Percentiles rank a stretch among this genome's conserved stretches.
Conservation (phyloP, 2,113 vertebrate species). For the Gallinago paraguaiae region DNA sequence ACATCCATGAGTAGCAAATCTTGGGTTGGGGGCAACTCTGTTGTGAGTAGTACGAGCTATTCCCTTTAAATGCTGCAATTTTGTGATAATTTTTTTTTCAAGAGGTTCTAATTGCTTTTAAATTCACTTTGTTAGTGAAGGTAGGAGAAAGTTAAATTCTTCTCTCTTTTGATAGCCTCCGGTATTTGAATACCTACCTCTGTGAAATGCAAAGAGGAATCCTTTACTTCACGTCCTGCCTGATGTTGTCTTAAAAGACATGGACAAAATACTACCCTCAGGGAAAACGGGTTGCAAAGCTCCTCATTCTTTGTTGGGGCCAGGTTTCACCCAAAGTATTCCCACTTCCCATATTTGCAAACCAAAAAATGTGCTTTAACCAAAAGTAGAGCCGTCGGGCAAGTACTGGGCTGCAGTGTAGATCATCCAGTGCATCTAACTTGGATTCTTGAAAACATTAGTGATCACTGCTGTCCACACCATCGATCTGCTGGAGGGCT, state of each 20-base stretch:
- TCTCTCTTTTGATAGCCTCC: constrained; percentile 32
- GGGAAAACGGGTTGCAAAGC: background rate
- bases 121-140: background rate
- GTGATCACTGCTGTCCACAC: background rate
- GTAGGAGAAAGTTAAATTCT: background rate
- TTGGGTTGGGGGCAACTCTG: background rate
- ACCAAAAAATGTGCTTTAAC: constrained; percentile 43
- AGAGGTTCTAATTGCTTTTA: background rate
- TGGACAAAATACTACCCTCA: constrained; percentile 15
- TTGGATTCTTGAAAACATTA: background rate
- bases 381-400: background rate
- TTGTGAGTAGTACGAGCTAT: background rate
- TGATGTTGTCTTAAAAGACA: constrained; percentile 19
- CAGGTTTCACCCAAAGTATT: constrained; percentile 27
- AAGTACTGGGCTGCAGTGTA: background rate
- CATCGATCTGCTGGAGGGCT: background rate
- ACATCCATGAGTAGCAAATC: background rate
- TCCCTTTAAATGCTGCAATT: background rate
- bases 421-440: background rate
- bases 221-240: background rate
- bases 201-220: constrained; percentile 52
- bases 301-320: background rate
- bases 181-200: constrained; percentile 27
- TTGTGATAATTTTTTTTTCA: background rate
- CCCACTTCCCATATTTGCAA: constrained; percentile 51